These are phyloP conservation scores for Rhodeus uyekii DNA, from an alignment of 2,797 vertebrate genomes.

Conservation along the genomic window DNA sequence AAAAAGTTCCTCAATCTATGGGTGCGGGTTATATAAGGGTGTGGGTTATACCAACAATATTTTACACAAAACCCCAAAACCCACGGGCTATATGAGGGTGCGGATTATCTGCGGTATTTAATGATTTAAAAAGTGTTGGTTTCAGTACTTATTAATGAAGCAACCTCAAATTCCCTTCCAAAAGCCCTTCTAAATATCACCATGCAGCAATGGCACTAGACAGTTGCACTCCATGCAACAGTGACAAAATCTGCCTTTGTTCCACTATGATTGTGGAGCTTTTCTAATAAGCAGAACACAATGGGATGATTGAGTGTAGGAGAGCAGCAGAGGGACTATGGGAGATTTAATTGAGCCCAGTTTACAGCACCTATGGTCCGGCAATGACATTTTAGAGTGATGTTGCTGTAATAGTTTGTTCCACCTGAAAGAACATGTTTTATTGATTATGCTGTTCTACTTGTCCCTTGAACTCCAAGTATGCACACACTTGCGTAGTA, in stretches of 20 bases:
- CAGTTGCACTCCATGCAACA: too few relatives aligned
- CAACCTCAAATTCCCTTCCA: background rate
- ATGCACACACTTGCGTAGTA: background rate
- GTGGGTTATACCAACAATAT: too few relatives aligned
- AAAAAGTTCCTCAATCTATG: too few relatives aligned
- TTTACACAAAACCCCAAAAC: too few relatives aligned
- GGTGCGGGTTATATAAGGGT: too few relatives aligned
- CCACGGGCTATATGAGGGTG: too few relatives aligned
- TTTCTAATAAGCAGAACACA: constrained; percentile 37
- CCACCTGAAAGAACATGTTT: constrained; percentile 49
- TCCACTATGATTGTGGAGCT: constrained; percentile 23
- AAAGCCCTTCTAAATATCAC: constrained; percentile 28
- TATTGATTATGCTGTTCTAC: constrained; percentile 51
- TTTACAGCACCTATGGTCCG: constrained; percentile 37
- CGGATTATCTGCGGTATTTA: too few relatives aligned
- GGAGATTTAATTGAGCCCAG: constrained; percentile 37
- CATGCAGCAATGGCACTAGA: background rate
- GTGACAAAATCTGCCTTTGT: constrained; percentile 1
- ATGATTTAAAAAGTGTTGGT: constrained; percentile 6
- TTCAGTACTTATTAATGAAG: constrained; percentile 20
- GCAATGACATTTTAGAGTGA: constrained; percentile 56
- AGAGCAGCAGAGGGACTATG: constrained; percentile 20
- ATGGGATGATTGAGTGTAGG: constrained; percentile 33
- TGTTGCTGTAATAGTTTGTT: constrained; percentile 42
- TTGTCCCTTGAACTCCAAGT: constrained; percentile 16